Conservation (phyloP, 23 tunicate species). For the Trididemnum miniatum region DNA sequence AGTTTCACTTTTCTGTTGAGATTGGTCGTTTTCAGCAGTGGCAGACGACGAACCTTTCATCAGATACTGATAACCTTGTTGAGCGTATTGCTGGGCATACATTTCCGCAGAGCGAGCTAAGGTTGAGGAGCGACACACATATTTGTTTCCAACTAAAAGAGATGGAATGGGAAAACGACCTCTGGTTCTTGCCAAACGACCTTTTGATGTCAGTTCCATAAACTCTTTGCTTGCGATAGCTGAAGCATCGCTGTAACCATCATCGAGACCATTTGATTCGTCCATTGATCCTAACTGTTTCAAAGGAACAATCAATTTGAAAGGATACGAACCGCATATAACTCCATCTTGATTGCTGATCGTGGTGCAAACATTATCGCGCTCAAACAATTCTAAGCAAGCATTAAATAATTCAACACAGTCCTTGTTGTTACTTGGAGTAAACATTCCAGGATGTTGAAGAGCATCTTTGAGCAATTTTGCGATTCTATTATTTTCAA, state of each 20-base stretch:
- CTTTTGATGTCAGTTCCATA: slow-evolving; percentile 36
- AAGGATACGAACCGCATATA: slow-evolving; percentile 77
- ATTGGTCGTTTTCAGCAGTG: background rate
- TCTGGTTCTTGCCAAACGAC: slow-evolving; percentile 79
- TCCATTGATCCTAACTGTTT: slow-evolving; percentile 2
- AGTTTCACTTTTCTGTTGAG: background rate
- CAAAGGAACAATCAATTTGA: slow-evolving; percentile 57
- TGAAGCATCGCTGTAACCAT: background rate
- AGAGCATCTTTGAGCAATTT: slow-evolving; percentile 38
- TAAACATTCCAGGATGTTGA: slow-evolving; percentile 1
- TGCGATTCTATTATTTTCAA: slow-evolving; percentile 38
- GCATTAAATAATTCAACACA: slow-evolving; percentile 42
- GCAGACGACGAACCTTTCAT: background rate
- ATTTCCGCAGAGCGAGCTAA: slow-evolving; percentile 83
- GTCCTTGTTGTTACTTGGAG: slow-evolving; percentile 25
- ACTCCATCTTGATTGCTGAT: slow-evolving; percentile 55
- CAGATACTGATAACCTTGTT: background rate
- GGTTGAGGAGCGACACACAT: slow-evolving; percentile 85
- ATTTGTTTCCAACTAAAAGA: slow-evolving; percentile 56
- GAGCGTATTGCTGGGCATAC: slow-evolving; percentile 36
- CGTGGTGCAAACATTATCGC: slow-evolving; percentile 57
- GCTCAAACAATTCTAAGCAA: slow-evolving; percentile 52
- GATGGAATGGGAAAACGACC: slow-evolving; percentile 85
- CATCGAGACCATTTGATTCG: background rate
- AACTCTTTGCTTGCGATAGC: slow-evolving; percentile 13